A percentile compares a stretch with the other conserved stretches of the same genome.
phyloP scores from a whole-genome alignment of 2,113 vertebrate genomes.

The Psittacula cyanocephala region DNA sequence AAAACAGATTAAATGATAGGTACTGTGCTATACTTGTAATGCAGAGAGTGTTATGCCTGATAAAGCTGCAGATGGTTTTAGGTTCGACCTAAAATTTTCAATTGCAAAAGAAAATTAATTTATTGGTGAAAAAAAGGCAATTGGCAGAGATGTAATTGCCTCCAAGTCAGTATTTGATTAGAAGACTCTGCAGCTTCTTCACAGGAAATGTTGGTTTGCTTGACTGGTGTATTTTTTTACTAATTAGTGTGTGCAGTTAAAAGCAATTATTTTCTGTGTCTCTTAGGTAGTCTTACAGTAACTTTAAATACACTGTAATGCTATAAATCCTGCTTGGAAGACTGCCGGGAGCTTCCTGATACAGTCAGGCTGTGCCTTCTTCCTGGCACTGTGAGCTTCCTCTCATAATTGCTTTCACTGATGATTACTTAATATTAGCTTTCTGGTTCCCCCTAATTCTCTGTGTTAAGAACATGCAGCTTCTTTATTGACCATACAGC shows the following conservation, averaged over 20 bases:
- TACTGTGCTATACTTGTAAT: not conserved
- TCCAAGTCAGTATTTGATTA: not conserved
- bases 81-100: not conserved
- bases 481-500: not conserved
- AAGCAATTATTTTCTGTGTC: not conserved
- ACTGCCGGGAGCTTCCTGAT: conserved; percentile 76
- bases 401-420: not conserved
- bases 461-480: not conserved
- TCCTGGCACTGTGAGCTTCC: not conserved
- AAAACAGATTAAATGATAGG: not conserved
- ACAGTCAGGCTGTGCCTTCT: conserved; percentile 60
- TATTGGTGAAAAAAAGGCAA: not conserved
- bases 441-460: not conserved
- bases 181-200: not conserved
- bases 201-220: not conserved
- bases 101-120: not conserved
- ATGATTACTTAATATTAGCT: not conserved
- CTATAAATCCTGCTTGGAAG: conserved; percentile 76
- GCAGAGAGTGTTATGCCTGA: not conserved
- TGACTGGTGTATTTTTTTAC: not conserved
- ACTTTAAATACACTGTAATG: conserved; percentile 74
- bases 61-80: not conserved
- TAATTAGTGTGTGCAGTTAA: not conserved
- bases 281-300: conserved; percentile 76
- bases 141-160: not conserved